phyloP scores from a whole-genome alignment of 1,140 invertebrate genomes.

The Apis florea region DNA sequence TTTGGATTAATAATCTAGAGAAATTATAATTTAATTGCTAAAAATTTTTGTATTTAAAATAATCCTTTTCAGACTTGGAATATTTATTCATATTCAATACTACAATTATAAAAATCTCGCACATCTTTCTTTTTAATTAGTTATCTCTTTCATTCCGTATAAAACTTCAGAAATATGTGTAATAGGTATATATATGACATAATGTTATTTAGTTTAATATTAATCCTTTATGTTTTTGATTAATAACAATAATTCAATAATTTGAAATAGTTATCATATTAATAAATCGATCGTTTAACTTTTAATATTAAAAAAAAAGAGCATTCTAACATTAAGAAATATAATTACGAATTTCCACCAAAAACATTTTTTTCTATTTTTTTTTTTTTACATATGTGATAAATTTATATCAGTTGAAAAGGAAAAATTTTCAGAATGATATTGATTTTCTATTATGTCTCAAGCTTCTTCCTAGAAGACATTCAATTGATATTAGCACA shows the following conservation, averaged over 20 bases:
- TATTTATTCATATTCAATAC: conserved; percentile 61
- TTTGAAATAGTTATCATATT: not conserved
- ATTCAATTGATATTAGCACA: conserved; percentile 66
- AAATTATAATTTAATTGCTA: conserved; percentile 47
- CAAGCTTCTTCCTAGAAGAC: conserved; percentile 36
- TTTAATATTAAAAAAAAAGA: not conserved
- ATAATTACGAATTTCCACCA: not conserved
- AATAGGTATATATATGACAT: too few relatives aligned
- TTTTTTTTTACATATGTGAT: not conserved
- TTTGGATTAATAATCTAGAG: conserved; percentile 15
- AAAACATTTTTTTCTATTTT: not conserved
- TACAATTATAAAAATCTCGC: not conserved
- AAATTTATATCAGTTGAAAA: not conserved
- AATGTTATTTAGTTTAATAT: too few relatives aligned
- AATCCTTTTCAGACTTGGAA: conserved; percentile 47
- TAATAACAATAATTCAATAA: not conserved
- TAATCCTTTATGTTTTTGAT: conserved; percentile 1
- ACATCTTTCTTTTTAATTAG: too few relatives aligned
- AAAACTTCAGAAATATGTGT: conserved; percentile 57
- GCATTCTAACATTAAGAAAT: not conserved
- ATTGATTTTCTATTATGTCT: conserved; percentile 69
- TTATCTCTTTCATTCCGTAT: conserved; percentile 59
- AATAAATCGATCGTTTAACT: not conserved
- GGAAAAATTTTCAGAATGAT: conserved; percentile 38
- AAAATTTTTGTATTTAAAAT: conserved; percentile 30